Evolutionary conservation across 2,797 vertebrate species (phyloP).

Genomic region (Muraenolepis orangiensis): DNA sequence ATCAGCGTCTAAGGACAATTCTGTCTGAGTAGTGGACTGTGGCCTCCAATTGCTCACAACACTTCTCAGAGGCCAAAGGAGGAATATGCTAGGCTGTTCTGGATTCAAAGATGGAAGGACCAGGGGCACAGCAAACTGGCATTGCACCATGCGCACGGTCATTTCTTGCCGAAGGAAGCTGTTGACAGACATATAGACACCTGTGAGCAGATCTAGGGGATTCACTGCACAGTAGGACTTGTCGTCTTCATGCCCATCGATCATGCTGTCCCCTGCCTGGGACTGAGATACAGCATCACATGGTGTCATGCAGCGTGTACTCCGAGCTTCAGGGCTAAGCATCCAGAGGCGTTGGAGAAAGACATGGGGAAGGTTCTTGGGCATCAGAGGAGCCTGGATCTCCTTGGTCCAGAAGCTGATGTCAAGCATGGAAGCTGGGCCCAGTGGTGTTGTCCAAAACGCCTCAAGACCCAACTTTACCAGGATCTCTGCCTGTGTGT

Average conservation of each 20-base stretch:
- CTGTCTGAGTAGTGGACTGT: conserved; percentile 33
- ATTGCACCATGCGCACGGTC: conserved; percentile 75
- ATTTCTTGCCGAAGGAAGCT: conserved; percentile 81
- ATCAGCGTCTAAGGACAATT: conserved; percentile 58
- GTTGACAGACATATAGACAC: conserved; percentile 73
- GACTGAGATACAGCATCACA: conserved; percentile 3
- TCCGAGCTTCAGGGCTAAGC: conserved; percentile 60
- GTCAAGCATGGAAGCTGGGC: conserved; percentile 56
- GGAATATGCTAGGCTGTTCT: conserved; percentile 59
- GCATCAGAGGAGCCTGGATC: conserved; percentile 37
- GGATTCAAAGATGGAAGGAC: conserved; percentile 68
- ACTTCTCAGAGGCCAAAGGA: conserved; percentile 78
- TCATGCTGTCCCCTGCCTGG: conserved; percentile 3
- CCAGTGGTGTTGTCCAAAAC: conserved; percentile 47
- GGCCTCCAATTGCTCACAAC: conserved; percentile 71
- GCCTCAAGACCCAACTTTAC: conserved; percentile 56
- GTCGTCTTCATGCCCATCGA: conserved; percentile 26
- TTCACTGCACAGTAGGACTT: conserved; percentile 51
- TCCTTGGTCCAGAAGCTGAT: conserved; percentile 61
- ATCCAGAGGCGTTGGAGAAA: conserved; percentile 71
- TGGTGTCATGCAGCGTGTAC: conserved; percentile 37
- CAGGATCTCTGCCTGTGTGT: conserved; percentile 53
- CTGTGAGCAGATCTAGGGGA: conserved; percentile 78
- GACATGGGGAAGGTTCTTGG: conserved; percentile 59
- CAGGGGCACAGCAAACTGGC: conserved; percentile 81